These are phyloP conservation scores for Linepithema humile DNA, from an alignment of 1,140 invertebrate species.

Conservation along the genomic window DNA sequence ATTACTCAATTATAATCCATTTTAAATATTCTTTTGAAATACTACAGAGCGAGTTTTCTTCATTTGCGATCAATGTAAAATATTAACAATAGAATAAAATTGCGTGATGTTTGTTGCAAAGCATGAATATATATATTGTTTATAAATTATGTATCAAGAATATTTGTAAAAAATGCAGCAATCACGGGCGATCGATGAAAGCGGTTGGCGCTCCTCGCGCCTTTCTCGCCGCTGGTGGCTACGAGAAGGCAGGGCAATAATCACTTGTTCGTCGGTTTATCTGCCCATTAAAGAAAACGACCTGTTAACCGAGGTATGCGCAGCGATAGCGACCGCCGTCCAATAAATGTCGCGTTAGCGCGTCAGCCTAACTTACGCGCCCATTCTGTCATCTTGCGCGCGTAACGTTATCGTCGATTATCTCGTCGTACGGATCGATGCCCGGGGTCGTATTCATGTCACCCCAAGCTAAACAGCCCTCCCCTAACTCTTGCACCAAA, in stretches of 20 bases:
- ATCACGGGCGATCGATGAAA: slow-evolving; percentile 36
- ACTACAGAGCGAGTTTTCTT: too few relatives aligned
- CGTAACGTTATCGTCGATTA: slow-evolving; percentile 37
- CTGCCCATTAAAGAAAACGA: slow-evolving; percentile 74
- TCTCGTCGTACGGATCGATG: slow-evolving; percentile 56
- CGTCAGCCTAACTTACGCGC: slow-evolving; percentile 43
- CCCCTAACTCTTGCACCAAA: not conserved
- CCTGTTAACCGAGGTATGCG: slow-evolving; percentile 70
- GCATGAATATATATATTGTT: not conserved
- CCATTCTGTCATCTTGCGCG: slow-evolving; percentile 50
- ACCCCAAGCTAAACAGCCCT: slow-evolving; percentile 6
- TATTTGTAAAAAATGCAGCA: not conserved
- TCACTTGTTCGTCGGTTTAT: slow-evolving; percentile 69
- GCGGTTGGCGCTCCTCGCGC: not conserved
- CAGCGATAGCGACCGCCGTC: slow-evolving; percentile 55
- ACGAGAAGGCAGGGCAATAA: slow-evolving; percentile 59
- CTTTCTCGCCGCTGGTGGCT: slow-evolving; percentile 41
- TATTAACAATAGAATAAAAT: not conserved
- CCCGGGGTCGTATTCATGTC: not conserved
- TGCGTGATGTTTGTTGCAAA: not conserved
- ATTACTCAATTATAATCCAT: not conserved
- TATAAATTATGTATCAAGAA: not conserved
- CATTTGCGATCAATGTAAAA: too few relatives aligned
- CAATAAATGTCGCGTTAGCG: slow-evolving; percentile 72
- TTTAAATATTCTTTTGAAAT: not conserved